Evolutionary conservation across 2,888 invertebrate species (phyloP).

Genomic region (Drosophila maculinotata): DNA sequence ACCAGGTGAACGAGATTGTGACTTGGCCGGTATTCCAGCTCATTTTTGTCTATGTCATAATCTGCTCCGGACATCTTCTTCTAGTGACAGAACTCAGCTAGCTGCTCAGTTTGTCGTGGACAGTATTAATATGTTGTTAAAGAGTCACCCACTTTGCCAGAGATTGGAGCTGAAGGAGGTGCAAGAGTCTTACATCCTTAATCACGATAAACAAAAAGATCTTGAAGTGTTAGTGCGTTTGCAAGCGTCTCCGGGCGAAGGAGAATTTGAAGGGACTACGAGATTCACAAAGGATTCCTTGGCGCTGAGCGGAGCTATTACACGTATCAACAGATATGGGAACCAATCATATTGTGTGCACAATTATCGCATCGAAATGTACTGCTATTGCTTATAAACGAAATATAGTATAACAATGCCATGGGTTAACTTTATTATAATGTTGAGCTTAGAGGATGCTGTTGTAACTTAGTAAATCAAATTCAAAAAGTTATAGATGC

Average conservation of each 20-base stretch:
- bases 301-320: conserved; percentile 41
- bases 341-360: conserved; percentile 46
- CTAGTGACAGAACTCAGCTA: conserved; percentile 12
- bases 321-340: conserved; percentile 42
- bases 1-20: conserved; percentile 89
- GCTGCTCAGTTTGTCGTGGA: conserved; percentile 54
- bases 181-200: conserved; percentile 25
- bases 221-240: conserved; percentile 41
- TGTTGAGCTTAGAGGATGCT: too few relatives aligned
- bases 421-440: too few relatives aligned
- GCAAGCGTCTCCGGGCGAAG: conserved; percentile 47
- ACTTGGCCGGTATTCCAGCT: conserved; percentile 89
- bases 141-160: conserved; percentile 12
- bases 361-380: conserved; percentile 43
- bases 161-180: conserved; percentile 24
- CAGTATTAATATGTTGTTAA: conserved; percentile 34
- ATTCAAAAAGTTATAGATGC: too few relatives aligned
- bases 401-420: neutral
- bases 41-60: conserved; percentile 94
- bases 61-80: conserved; percentile 8
- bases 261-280: conserved; percentile 44
- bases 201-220: neutral
- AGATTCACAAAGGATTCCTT: conserved; percentile 3
- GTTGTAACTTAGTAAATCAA: too few relatives aligned
- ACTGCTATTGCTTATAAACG: conserved; percentile 44